Percentiles rank a stretch among this genome's conserved stretches.
phyloP scores from a whole-genome alignment of 2,113 vertebrate species.

The Notarius quadriscutis region DNA sequence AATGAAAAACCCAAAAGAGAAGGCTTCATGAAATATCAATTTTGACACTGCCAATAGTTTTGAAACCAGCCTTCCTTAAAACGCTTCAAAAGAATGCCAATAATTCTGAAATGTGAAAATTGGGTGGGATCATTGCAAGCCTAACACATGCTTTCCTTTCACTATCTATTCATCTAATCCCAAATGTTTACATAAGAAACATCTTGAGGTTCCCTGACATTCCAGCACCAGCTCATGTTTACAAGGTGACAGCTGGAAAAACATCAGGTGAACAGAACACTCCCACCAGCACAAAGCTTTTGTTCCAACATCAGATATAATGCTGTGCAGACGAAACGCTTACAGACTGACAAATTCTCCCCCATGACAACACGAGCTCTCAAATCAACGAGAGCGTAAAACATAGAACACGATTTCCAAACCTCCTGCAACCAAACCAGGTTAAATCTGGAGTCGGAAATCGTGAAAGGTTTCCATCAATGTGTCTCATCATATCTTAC shows the following conservation, averaged over 20 bases:
- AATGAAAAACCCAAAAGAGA: no score
- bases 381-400: constrained; percentile 55
- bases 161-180: not conserved
- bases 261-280: constrained; percentile 56
- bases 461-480: constrained; percentile 62
- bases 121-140: not conserved
- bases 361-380: constrained; percentile 43
- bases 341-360: constrained; percentile 54
- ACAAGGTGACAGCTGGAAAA: constrained; percentile 58
- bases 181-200: not conserved
- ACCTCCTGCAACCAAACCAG: constrained; percentile 51
- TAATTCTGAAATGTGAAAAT: not conserved
- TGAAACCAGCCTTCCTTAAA: not conserved
- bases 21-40: no score
- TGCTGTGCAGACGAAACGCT: constrained; percentile 60
- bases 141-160: not conserved
- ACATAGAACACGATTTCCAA: constrained; percentile 61
- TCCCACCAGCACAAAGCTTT: constrained; percentile 49
- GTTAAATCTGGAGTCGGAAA: constrained; percentile 55
- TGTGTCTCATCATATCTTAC: constrained; percentile 48
- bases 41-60: not conserved
- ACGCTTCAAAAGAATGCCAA: not conserved
- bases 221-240: constrained; percentile 53
- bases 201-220: constrained; percentile 30
- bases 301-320: constrained; percentile 63